A percentile compares a stretch with the other conserved stretches of the same genome.
Conservation (phyloP, 2,797 vertebrate species). For the Darevskia nairensis region DNA sequence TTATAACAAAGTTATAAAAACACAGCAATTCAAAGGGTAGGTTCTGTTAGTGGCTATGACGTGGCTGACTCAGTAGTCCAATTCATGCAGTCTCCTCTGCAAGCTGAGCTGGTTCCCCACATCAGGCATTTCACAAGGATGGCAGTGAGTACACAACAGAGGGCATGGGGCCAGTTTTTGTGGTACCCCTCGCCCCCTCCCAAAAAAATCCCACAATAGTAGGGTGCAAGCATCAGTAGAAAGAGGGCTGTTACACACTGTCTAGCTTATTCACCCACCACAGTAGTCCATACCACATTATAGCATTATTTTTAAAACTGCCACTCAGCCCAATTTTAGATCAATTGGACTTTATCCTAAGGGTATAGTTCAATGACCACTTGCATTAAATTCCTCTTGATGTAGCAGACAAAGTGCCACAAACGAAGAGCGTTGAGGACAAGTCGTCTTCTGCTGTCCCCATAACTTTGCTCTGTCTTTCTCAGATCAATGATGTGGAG, state of each 20-base stretch:
- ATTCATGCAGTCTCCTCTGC: background rate
- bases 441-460: background rate
- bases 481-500: background rate
- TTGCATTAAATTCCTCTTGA: background rate
- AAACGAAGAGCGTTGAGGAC: background rate
- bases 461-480: background rate
- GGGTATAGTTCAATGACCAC: background rate
- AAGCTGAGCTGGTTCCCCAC: background rate
- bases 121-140: too few relatives aligned
- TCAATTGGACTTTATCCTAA: background rate
- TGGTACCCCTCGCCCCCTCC: background rate
- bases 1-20: background rate
- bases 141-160: background rate
- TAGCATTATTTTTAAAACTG: background rate
- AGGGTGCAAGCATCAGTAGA: background rate
- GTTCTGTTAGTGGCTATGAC: background rate
- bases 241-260: background rate
- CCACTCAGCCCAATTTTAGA: background rate
- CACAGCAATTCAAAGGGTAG: background rate
- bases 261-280: background rate
- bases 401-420: background rate
- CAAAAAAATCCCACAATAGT: background rate
- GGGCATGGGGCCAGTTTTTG: background rate
- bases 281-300: background rate
- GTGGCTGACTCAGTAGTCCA: background rate